Evolutionary conservation across 1,140 invertebrate species (phyloP), one percentile per base, ranked within the genome.

Genomic region (Armadillidium nasatum): DNA sequence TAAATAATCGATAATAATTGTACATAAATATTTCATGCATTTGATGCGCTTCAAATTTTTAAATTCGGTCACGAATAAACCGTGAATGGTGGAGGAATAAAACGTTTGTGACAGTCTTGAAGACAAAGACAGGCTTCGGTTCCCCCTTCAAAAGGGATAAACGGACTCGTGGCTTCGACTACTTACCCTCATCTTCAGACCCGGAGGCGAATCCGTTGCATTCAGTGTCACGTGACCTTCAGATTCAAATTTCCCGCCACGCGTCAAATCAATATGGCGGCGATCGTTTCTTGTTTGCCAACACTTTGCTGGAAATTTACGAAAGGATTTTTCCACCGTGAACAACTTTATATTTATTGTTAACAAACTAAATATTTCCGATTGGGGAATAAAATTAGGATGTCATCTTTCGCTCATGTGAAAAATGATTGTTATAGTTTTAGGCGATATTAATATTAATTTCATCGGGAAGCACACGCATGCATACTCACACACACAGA

Each of bases 281-380:
- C 50, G 11, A 19, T 19, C 50, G 50, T 60, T 60, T 60, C 50
- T 60, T 60, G 50, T 60, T 60, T 60, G 50, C 50, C 50, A 60
- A 60, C 50, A 60, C 50, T 60, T 60, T 15, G 50, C 50, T 13
- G 50, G 50, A 19, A 60, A 60, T 60, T 15, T 19, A 19, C 50
- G 50, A 60, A 60, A 60, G 50, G 50, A 60, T 60, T 60, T 60
- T 60, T 19, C 50, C 19, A 60, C 50, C 50, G 11, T 19, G 50
- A 19, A 19, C 11, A 60, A 60, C 11, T 60, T 13, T 60, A 15
- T 60, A 60, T 60, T 60, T 19, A 60, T 19, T 60, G 50, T 60
- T 60, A 60, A 60, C 50, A 60, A 15, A 13, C 50, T 60, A 60
- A 60, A 60, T 60, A 60, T 60, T 60, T 60, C 50, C 50, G 50